Conservation (phyloP, 2,888 invertebrate species). For the Ferrisia virgata region DNA sequence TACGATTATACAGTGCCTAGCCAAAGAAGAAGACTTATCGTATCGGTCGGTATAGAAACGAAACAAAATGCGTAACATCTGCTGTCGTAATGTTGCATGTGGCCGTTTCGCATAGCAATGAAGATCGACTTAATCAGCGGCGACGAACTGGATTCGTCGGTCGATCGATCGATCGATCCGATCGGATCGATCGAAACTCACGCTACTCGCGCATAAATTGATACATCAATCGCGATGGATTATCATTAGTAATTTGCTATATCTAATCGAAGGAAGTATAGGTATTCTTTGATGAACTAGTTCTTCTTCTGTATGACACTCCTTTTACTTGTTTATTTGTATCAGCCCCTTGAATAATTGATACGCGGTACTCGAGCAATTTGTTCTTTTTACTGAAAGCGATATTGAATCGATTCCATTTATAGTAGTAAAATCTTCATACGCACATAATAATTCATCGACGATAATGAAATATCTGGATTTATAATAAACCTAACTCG, state of each 20-base stretch:
- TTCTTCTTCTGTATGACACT: slow-evolving; percentile 1
- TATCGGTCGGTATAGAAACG: too few relatives aligned
- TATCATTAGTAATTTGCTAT: slow-evolving; percentile 22
- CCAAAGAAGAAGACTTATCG: too few relatives aligned
- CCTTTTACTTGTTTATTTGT: neutral
- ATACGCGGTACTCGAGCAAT: slow-evolving; percentile 7
- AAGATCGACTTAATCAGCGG: neutral
- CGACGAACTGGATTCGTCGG: neutral
- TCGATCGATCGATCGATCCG: too few relatives aligned
- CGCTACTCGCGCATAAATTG: slow-evolving; percentile 1
- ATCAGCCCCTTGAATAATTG: slow-evolving; percentile 35
- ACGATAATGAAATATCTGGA: neutral
- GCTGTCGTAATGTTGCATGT: neutral
- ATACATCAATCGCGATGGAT: neutral
- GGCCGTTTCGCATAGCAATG: neutral
- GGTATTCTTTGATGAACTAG: neutral
- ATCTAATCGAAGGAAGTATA: neutral
- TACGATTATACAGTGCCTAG: neutral
- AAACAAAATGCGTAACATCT: neutral
- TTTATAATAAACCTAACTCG: slow-evolving; percentile 5
- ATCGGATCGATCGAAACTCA: neutral
- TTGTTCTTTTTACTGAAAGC: slow-evolving; percentile 33
- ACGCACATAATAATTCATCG: neutral
- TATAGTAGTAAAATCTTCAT: neutral
- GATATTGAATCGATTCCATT: slow-evolving; percentile 26